Base-by-base conservation (phyloP, 2,113 vertebrate genomes). In the Clarias macrocephalus region DNA sequence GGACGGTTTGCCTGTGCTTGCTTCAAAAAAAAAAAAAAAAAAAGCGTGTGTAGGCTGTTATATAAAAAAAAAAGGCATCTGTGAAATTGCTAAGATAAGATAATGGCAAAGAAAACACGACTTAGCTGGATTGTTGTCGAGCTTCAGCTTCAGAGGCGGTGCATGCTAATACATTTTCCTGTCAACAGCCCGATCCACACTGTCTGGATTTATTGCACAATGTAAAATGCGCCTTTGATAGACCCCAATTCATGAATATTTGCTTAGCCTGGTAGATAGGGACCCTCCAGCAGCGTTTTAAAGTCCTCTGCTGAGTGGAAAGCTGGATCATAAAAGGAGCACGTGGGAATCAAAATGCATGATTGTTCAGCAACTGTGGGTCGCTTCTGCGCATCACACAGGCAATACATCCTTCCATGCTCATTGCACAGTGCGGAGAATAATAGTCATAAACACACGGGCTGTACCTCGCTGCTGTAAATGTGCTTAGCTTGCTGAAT, bases 231-330 rank as follows among this genome's bases (percentile, higher is more conserved):
- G n/a, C n/a, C 72, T 86, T 52, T 83, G 62, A 83, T 84, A 66
- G 63, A 4, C 82, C 56, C 48, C 59, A n/a, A 80, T 86, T 88
- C 83, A 86, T 87, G 82, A 88, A 89, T 80, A 88, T 88, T 80
- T 89, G 75, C 82, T 83, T 25, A 83, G 60, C 59, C 60, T 62
- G 81, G 66, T 28, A 84, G 33, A 80, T 66, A 85, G 56, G 42
- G 77, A 68, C 19, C 59, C 75, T 79, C 57, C 68, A 66, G 85
- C 75, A 18, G 66, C 42, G 87, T 85, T 87, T 76, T 86, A 88
- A 93, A 88, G 91, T 88, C 90, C 88, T 91, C 91, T 91, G 86
- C 91, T 91, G 73, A 85, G 87, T 87, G 56, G 86, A 90, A 90
- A 85, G 87, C 91, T 89, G 85, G 88, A 92, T 90, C 89, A 42